These are phyloP conservation scores for Nudaria mundana DNA, from an alignment of 2,888 invertebrate species.

Conservation along the genomic window DNA sequence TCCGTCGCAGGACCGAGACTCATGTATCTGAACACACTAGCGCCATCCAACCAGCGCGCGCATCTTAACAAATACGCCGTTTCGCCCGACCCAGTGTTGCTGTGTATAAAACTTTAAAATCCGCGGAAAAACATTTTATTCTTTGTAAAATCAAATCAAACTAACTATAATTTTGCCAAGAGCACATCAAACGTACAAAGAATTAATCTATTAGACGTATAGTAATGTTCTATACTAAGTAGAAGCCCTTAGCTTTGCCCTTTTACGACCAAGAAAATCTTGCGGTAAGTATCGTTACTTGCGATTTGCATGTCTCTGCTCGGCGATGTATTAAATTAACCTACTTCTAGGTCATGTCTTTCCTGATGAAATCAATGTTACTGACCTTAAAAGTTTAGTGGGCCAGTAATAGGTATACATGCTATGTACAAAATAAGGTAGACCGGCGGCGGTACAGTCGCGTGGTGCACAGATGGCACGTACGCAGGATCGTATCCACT, in stretches of 20 bases:
- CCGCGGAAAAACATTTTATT: too few species aligned
- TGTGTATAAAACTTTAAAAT: too few species aligned
- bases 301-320: conserved; percentile 7
- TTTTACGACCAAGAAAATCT: too few species aligned
- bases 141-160: background rate
- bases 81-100: conserved; percentile 44
- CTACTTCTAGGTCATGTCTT: conserved; percentile 10
- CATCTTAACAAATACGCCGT: conserved; percentile 35
- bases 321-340: conserved; percentile 9
- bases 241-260: too few species aligned
- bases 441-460: background rate
- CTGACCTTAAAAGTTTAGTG: conserved; percentile 8
- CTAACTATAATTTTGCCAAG: too few species aligned
- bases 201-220: too few species aligned
- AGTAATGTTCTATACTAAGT: too few species aligned
- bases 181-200: background rate
- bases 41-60: conserved; percentile 47
- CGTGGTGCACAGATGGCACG: background rate
- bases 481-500: too few species aligned
- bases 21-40: conserved; percentile 41
- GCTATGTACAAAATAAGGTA: background rate
- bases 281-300: too few species aligned
- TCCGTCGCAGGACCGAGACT: conserved; percentile 55
- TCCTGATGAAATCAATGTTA: conserved; percentile 10
- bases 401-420: background rate